Percentiles rank a stretch among this genome's conserved stretches.
Evolutionary conservation across 2,113 vertebrate species (phyloP).

Genomic region (Peromyscus polionotus): DNA sequence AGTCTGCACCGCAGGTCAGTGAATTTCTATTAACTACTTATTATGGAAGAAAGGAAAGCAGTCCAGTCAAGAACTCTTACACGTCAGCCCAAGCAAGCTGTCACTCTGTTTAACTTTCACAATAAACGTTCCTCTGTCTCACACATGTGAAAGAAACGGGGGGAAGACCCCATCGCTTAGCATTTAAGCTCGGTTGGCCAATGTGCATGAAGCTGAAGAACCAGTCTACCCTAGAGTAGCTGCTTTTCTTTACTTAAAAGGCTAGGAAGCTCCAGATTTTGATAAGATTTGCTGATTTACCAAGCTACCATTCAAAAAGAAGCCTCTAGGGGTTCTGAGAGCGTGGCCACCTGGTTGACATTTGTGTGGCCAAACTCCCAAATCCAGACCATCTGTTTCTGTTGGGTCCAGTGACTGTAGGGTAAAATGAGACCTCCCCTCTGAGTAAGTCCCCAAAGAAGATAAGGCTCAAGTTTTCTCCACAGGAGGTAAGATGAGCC

Average conservation of each 20-base stretch:
- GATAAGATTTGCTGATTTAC: conserved; percentile 62
- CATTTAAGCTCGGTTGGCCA: conserved; percentile 86
- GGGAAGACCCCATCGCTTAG: conserved; percentile 80
- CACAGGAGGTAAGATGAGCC: background rate
- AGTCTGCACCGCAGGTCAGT: conserved; percentile 87
- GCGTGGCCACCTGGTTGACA: background rate
- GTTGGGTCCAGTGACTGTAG: background rate
- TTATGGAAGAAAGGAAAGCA: conserved; percentile 86
- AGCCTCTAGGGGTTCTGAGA: background rate
- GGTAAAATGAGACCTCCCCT: background rate
- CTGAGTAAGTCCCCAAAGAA: background rate
- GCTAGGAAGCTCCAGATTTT: conserved; percentile 80
- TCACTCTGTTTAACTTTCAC: conserved; percentile 88
- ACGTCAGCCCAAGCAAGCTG: conserved; percentile 87
- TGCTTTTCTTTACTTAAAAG: conserved; percentile 84
- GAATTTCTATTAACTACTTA: conserved; percentile 89
- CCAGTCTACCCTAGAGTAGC: conserved; percentile 83
- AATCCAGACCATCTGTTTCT: background rate
- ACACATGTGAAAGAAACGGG: conserved; percentile 65
- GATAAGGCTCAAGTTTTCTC: background rate
- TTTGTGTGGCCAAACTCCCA: background rate
- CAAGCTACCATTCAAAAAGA: conserved; percentile 20
- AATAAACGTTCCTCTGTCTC: conserved; percentile 82
- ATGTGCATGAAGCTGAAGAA: conserved; percentile 83
- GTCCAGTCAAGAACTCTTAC: conserved; percentile 85